Evolutionary conservation across 2,113 vertebrate genomes (phyloP).

Genomic region (Pelusios castaneus): DNA sequence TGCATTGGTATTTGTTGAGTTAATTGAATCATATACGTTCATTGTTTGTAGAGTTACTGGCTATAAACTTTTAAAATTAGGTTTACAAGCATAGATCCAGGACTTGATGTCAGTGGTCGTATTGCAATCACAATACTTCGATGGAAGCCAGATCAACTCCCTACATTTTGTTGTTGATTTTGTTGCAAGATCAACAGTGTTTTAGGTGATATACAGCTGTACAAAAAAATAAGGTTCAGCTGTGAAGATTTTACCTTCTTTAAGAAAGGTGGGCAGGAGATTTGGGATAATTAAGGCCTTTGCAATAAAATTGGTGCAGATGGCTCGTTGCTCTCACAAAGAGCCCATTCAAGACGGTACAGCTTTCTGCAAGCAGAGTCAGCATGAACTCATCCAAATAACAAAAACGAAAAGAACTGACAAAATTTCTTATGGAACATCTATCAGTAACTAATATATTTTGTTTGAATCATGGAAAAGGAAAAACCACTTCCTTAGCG

Average conservation of each 20-base stretch:
- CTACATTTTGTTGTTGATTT: background rate
- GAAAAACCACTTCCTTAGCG: background rate
- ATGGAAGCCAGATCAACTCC: background rate
- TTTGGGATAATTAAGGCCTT: rapidly evolving
- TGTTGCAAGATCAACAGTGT: background rate
- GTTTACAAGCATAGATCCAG: background rate
- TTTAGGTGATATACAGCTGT: background rate
- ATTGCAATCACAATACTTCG: background rate
- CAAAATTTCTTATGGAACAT: background rate
- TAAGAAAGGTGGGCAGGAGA: background rate
- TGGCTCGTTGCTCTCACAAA: background rate
- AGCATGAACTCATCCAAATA: background rate
- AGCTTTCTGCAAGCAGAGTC: background rate
- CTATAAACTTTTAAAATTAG: background rate
- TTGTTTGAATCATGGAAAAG: background rate
- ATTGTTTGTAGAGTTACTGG: background rate
- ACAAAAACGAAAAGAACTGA: rapidly evolving
- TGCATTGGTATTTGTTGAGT: background rate
- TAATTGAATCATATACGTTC: background rate
- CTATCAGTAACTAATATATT: background rate
- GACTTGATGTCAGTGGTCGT: background rate
- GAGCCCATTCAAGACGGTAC: background rate
- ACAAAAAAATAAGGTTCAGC: background rate
- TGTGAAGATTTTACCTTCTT: background rate
- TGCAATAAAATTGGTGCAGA: background rate